Conservation (phyloP, 2,113 vertebrate genomes). For the Prinia subflava region DNA sequence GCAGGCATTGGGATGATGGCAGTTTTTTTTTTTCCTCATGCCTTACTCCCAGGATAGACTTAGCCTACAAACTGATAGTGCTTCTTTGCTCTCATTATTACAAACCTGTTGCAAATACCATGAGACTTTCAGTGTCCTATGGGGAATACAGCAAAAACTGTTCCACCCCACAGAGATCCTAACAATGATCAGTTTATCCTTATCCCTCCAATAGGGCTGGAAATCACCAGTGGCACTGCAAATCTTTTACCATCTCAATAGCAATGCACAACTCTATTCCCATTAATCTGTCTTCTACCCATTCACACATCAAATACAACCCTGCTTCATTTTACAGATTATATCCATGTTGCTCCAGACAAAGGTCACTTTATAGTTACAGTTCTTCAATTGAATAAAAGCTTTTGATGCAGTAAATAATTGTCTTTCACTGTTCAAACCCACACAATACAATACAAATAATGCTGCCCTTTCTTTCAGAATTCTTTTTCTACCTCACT, state of each 20-base stretch:
- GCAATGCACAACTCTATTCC: conserved; percentile 71
- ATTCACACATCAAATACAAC: conserved; percentile 62
- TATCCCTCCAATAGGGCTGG: conserved; percentile 50
- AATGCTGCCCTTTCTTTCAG: conserved; percentile 58
- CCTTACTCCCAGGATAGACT: neutral
- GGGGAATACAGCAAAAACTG: conserved; percentile 28
- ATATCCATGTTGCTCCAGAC: conserved; percentile 65
- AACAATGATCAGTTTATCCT: conserved; percentile 70
- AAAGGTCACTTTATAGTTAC: conserved; percentile 71
- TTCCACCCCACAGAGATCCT: conserved; percentile 43
- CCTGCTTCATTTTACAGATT: conserved; percentile 72
- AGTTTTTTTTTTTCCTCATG: neutral
- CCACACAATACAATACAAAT: conserved; percentile 60
- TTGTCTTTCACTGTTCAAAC: conserved; percentile 45
- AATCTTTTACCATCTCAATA: conserved; percentile 71
- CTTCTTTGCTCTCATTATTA: conserved; percentile 49
- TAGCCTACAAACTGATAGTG: neutral
- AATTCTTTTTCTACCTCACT: conserved; percentile 39
- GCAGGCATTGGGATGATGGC: neutral
- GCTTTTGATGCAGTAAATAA: conserved; percentile 64
- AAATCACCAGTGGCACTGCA: conserved; percentile 55
- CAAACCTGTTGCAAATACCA: conserved; percentile 66
- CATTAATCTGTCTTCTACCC: conserved; percentile 70
- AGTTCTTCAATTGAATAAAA: conserved; percentile 52
- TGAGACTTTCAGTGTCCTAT: conserved; percentile 43